phyloP scores from a whole-genome alignment of 1,140 invertebrate species.

The Pollicipes pollicipes region DNA sequence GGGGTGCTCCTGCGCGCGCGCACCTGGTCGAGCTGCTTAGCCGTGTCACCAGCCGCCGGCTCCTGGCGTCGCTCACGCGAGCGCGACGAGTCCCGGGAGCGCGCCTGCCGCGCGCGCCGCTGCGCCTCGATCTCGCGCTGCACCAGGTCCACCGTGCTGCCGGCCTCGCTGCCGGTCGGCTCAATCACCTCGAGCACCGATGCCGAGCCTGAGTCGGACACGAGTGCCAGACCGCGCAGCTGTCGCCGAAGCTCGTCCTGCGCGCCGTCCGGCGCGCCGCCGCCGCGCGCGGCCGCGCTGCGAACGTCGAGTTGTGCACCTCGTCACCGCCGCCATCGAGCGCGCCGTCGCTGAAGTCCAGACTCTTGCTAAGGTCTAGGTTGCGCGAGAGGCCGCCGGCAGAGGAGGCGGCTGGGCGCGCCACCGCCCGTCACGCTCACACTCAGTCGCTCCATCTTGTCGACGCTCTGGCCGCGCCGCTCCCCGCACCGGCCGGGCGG shows the following conservation, averaged over 20 bases:
- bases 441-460: neutral
- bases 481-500: neutral
- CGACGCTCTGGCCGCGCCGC: neutral
- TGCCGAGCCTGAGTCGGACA: constrained; percentile 23
- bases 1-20: neutral
- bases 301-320: neutral
- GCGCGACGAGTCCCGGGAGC: neutral
- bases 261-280: constrained; percentile 8
- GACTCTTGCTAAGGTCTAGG: neutral
- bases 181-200: constrained; percentile 26
- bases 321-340: neutral
- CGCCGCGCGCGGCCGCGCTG: too few species aligned
- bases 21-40: neutral
- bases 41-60: neutral
- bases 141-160: constrained; percentile 1
- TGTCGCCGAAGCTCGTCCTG: constrained; percentile 20
- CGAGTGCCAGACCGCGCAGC: constrained; percentile 20
- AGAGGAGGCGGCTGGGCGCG: neutral
- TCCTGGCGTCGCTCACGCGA: neutral
- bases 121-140: constrained; percentile 8
- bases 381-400: neutral
- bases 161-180: constrained; percentile 21
- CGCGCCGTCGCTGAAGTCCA: neutral
- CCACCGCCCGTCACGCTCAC: neutral
- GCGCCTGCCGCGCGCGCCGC: neutral